Evolutionary conservation across 1,140 invertebrate genomes (phyloP), one percentile per base, ranked within the genome.

Genomic region (Ephestia elutella): DNA sequence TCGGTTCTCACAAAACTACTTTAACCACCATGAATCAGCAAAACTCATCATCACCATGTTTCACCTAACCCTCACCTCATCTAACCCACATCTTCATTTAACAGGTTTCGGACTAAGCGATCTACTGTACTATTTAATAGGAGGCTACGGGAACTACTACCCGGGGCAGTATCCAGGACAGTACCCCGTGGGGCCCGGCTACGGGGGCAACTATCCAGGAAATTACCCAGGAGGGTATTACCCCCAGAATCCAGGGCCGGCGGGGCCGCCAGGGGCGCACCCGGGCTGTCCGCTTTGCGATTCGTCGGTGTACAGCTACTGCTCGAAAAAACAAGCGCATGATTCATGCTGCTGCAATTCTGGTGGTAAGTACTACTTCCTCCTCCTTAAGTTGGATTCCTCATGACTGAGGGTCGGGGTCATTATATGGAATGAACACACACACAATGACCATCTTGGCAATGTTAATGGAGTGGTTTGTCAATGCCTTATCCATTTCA

Each of bases 231-330:
- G 72, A 9, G 32, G 48, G 19, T 32, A 32, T 32, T 60, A 68
- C 54, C 21, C 19, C 19, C 49, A 5, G 10, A 61, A 71, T n/a
- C 68, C 70, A 2, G 68, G 70, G 1, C 60, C 71, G n/a, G 62
- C 66, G 4, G 84, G 84, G 1, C 80, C 82, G 0, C 82, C 80
- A 0, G 86, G 86, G 4, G 83, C 82, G 17, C 83, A 88, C 49
- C 79, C 82, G 0, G 87, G 89, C 17, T 95, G 94, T 70, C 94
- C 94, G 0, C 68, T 92, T 4, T 95, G 94, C 66, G 93, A 95
- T 74, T 92, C 92, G 1, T 94, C 93, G 0, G 93, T 95, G 0
- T 94, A 92, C 76, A 91, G 92, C 62, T 95, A 94, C 67, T 95
- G 94, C 68, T 92, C 91, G 2, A 90, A 93, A 44, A 94, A 94